Base-by-base conservation (phyloP, 92 coral and sea anemone genomes). In the Porites divaricata region DNA sequence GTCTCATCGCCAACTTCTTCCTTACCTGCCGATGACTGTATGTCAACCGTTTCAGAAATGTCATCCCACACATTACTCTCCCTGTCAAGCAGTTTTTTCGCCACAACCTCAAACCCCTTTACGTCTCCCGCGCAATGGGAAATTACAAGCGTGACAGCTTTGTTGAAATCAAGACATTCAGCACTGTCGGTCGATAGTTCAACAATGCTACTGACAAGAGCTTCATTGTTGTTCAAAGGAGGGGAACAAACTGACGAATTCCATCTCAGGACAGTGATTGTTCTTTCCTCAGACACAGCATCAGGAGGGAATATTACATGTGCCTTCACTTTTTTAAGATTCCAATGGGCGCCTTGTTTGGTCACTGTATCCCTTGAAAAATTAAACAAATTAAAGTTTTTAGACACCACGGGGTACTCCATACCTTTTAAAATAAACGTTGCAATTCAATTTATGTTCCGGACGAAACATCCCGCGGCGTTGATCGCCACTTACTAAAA, bases 121-220 rank as follows among this genome's bases (percentile, higher is more conserved):
- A 83, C 63, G 25, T 83, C 72, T 17, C 72, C 2, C 8, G 72
- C 80, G 19, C 87, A 70, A 16, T 83, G 80, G 3, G 87, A 63
- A 15, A 83, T 62, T 14, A 49, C 87, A 8, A 83, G 2, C 6
- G 72, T 72, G 21, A 83, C 87, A 4, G 77, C 63, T 63, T 62
- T 51, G 16, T 72, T 63, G 48, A 83, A 75, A 52, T 13, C 67
- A 52, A 85, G 48, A 11, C 25, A 65, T 59, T 61, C 54, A 57
- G 79, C 7, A 14, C 28, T 63, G 73, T 63, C 78, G 25, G 89
- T 48, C 25, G 89, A 83, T 35, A 91, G 84, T 35, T 88, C 77
- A 23, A 91, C 70, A 14, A 91, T 76, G 79, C 70, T 68, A 72
- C 94, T 91, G 35, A 88, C 85, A 2, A 84, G 19, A n/a, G 73